A percentile compares a stretch with the other conserved stretches of the same genome.
Conservation (phyloP, 2,113 vertebrate species). For the Cavia aperea region DNA sequence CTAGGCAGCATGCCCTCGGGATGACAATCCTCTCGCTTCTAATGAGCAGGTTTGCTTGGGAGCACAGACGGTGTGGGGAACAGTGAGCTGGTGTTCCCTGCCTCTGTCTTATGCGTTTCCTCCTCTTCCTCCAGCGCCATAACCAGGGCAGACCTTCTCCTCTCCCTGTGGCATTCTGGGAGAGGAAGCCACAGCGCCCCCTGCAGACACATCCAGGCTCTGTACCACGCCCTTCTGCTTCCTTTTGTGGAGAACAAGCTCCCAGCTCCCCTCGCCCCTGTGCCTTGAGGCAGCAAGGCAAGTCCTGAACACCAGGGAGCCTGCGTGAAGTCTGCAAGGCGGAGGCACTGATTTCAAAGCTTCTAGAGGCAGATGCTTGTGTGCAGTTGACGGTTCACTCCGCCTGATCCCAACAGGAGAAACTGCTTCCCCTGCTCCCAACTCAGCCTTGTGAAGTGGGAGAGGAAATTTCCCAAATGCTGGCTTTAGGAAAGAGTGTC, state of each 20-base stretch:
- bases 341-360: not conserved
- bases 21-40: not conserved
- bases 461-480: not conserved
- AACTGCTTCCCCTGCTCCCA: not conserved
- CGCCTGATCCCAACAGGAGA: not conserved
- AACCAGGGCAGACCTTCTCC: not conserved
- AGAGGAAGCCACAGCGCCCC: not conserved
- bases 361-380: not conserved
- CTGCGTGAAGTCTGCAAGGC: too few species aligned
- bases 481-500: not conserved
- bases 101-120: not conserved
- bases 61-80: not conserved
- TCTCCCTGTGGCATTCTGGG: accelerated
- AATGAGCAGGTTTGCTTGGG: not conserved
- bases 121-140: not conserved
- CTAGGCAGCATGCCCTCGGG: too few species aligned
- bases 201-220: not conserved
- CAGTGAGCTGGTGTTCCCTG: too few species aligned
- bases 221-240: too few species aligned
- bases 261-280: not conserved
- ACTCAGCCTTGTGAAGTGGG: too few species aligned
- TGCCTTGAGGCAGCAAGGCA: not conserved
- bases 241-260: not conserved
- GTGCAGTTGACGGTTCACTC: not conserved
- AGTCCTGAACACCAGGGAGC: not conserved